A percentile compares a stretch with the other conserved stretches of the same genome.
Evolutionary conservation across 2,797 vertebrate species (phyloP).

Genomic region (Rousettus madagascariensis): DNA sequence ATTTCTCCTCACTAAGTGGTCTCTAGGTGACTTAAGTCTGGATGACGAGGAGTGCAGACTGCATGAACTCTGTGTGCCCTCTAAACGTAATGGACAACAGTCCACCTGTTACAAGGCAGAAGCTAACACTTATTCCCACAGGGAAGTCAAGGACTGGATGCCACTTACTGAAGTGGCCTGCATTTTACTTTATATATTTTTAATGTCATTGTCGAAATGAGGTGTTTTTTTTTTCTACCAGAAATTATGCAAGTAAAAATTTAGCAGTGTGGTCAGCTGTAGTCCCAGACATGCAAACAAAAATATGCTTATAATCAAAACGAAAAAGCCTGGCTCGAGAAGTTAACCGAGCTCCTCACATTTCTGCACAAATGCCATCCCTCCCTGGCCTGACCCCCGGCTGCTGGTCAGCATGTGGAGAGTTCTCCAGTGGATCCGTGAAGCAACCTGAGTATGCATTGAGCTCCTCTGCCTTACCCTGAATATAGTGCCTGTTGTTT

Average conservation of each 20-base stretch:
- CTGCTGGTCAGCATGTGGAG: rapidly evolving
- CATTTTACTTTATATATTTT: not conserved
- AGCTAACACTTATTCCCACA: not conserved
- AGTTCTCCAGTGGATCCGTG: rapidly evolving
- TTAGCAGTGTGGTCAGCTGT: conserved; percentile 32
- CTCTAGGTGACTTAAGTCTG: not conserved
- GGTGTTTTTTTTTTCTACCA: not conserved
- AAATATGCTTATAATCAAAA: conserved; percentile 67
- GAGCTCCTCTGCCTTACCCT: rapidly evolving
- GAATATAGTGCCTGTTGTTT: not conserved
- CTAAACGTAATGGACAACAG: not conserved
- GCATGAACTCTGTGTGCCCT: not conserved
- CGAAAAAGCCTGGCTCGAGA: conserved; percentile 65
- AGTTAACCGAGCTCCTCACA: conserved; percentile 33
- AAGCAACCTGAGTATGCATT: not conserved
- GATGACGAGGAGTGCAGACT: not conserved
- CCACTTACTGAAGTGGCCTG: not conserved
- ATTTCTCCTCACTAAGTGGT: not conserved
- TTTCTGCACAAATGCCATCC: conserved; percentile 59
- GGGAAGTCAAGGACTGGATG: not conserved
- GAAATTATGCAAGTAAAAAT: conserved; percentile 62
- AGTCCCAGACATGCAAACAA: conserved; percentile 51
- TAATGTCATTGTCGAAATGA: not conserved
- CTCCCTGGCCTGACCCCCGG: not conserved
- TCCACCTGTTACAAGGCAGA: not conserved